Conservation (phyloP, 2,797 vertebrate genomes). For the Tenualosa ilisha region DNA sequence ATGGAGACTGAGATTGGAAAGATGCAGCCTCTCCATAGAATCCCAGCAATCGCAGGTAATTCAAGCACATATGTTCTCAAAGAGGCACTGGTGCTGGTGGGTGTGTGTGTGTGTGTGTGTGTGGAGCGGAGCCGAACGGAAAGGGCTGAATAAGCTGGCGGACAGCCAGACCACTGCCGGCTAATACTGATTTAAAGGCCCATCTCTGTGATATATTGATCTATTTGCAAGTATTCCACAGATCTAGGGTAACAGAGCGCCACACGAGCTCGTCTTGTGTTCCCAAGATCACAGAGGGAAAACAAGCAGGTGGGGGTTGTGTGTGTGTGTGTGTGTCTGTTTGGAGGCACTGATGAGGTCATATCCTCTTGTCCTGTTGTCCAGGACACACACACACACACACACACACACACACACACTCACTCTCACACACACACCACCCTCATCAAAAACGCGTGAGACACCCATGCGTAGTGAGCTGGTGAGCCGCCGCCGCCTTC, state of each 20-base stretch:
- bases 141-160: constrained; percentile 42
- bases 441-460: constrained; percentile 44
- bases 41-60: background rate
- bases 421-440: constrained; percentile 20
- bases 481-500: constrained; percentile 21
- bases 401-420: constrained; percentile 30
- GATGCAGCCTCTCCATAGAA: background rate
- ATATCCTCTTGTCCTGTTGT: constrained; percentile 22
- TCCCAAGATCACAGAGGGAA: constrained; percentile 55
- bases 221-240: constrained; percentile 62
- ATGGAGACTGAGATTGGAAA: background rate
- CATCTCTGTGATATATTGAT: constrained; percentile 60
- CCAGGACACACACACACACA: constrained; percentile 28
- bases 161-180: constrained; percentile 48
- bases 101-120: no score
- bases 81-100: background rate
- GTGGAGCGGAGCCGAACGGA: background rate
- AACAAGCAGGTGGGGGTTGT: constrained; percentile 54
- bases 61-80: constrained; percentile 1
- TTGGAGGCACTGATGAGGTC: constrained; percentile 34
- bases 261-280: constrained; percentile 48
- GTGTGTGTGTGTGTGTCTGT: background rate
- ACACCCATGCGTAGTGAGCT: constrained; percentile 4
- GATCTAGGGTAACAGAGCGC: constrained; percentile 54
- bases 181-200: constrained; percentile 57